Evolutionary conservation across 2,113 vertebrate species (phyloP), one percentile per base, ranked within the genome.

Genomic region (Emydura subglobosa): DNA sequence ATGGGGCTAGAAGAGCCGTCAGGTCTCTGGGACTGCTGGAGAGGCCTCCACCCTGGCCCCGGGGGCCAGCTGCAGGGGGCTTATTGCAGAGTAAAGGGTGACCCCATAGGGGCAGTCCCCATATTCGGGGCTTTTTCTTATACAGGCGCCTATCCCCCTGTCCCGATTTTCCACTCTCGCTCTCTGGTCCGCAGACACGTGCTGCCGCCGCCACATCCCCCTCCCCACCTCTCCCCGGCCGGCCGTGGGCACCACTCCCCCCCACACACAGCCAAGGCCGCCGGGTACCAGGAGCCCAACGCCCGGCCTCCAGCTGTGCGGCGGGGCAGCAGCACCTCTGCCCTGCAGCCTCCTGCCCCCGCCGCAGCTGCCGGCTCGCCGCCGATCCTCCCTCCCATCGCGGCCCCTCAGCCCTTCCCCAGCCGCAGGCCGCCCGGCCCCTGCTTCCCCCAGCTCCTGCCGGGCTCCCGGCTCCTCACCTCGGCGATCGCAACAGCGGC

Each of bases 401-500:
- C 34, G 34, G 17, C 8, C 34, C 61, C 61, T 4, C 61, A 9
- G 34, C 34, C 61, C 10, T 72, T 8, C 65, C 34, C 65, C n/a
- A 6, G 17, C n/a, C 65, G 65, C 65, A 72, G 65, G 65, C 65
- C 65, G 65, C 27, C 74, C 17, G 29, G 4, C 27, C 39, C 54
- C 61, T 7, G 5, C 39, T 17, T 9, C 55, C n/a, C 29, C 22
- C 5, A 44, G 47, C 51, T 39, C 68, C 54, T n/a, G 2, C 49
- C 44, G 44, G 22, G 31, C 13, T 7, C 19, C 7, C 14, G 44
- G 31, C 72, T 29, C 91, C 96, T 95, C 96, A 94, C 96, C 96
- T 95, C 96, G 94, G 96, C 85, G 93, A 87, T 65, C 34, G 83
- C 90, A 57, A 39, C 39, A 39, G 39, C 47, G 47, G 47, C 79